Percentiles rank a stretch among this genome's conserved stretches.
Conservation (phyloP, 2,113 vertebrate genomes). For the Tautogolabrus adspersus region DNA sequence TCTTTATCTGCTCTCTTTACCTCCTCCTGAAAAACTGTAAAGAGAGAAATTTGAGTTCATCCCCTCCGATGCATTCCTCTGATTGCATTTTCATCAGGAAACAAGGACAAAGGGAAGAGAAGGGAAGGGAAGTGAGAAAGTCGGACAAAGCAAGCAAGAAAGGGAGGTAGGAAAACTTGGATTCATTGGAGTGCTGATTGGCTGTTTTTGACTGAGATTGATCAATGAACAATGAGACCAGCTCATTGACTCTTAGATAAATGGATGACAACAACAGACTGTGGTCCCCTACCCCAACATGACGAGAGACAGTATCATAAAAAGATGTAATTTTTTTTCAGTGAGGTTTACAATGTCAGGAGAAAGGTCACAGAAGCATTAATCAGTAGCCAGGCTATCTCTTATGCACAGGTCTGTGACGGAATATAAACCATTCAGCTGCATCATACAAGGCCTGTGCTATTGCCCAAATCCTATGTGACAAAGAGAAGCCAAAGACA, state of each 20-base stretch:
- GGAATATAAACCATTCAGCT: conserved; percentile 13
- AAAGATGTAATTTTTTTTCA: conserved; percentile 11
- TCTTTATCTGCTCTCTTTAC: conserved; percentile 57
- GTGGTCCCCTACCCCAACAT: conserved; percentile 34
- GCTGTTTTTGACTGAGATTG: conserved; percentile 44
- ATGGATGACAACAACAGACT: conserved; percentile 24
- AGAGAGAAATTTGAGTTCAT: conserved; percentile 39
- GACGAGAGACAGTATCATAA: conserved; percentile 23
- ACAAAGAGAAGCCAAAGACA: conserved; percentile 26
- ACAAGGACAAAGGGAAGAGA: conserved; percentile 53
- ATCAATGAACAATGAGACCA: conserved; percentile 67
- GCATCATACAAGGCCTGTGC: conserved; percentile 4
- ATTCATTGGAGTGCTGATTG: conserved; percentile 55
- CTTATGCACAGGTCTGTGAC: background rate
- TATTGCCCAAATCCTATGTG: conserved; percentile 1
- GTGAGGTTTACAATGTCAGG: background rate
- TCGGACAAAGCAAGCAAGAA: conserved; percentile 43
- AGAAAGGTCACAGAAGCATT: conserved; percentile 30
- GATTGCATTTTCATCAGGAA: conserved; percentile 71
- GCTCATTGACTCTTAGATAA: conserved; percentile 66
- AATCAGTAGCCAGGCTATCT: conserved; percentile 3
- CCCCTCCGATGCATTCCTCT: conserved; percentile 63
- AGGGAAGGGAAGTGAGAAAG: conserved; percentile 32
- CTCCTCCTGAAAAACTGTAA: conserved; percentile 64
- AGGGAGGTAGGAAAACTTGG: conserved; percentile 16